phyloP scores from a whole-genome alignment of 1,140 invertebrate genomes.

The Drosophila lacteicornis region DNA sequence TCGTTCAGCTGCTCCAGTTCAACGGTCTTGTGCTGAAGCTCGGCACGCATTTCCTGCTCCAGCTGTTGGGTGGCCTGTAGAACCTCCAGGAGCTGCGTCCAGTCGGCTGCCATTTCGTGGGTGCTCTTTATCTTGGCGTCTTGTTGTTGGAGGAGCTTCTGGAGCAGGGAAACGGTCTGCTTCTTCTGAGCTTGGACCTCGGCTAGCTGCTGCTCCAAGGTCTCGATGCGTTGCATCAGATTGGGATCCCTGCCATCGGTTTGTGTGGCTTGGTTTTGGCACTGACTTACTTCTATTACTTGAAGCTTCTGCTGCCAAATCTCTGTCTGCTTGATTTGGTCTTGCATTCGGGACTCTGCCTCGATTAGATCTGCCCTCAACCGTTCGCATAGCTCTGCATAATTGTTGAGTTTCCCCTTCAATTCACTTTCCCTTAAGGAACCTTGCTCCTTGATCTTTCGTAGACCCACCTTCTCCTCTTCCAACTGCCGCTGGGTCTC shows the following conservation, averaged over 20 bases:
- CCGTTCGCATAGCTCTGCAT: slow-evolving; percentile 42
- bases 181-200: slow-evolving; percentile 52
- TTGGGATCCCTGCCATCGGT: slow-evolving; percentile 11
- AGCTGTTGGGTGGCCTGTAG: slow-evolving; percentile 61
- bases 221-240: slow-evolving; percentile 53
- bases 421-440: slow-evolving; percentile 37
- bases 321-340: slow-evolving; percentile 8
- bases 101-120: slow-evolving; percentile 68
- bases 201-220: slow-evolving; percentile 57
- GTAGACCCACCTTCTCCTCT: slow-evolving; percentile 34
- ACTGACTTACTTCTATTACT: slow-evolving; percentile 7
- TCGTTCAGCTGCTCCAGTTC: slow-evolving; percentile 73
- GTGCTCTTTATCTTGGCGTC: slow-evolving; percentile 71
- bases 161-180: slow-evolving; percentile 61
- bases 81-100: slow-evolving; percentile 63
- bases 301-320: slow-evolving; percentile 26
- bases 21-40: slow-evolving; percentile 64
- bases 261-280: slow-evolving; percentile 34
- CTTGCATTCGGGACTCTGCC: slow-evolving; percentile 31
- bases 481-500: slow-evolving; percentile 45
- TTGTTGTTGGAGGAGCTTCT: slow-evolving; percentile 64
- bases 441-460: slow-evolving; percentile 30
- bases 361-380: slow-evolving; percentile 25
- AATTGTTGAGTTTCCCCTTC: slow-evolving; percentile 32
- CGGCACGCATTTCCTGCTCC: slow-evolving; percentile 54